These are phyloP conservation scores for Phyllostomus hastatus DNA, from an alignment of 2,113 vertebrate species.

Conservation along the genomic window DNA sequence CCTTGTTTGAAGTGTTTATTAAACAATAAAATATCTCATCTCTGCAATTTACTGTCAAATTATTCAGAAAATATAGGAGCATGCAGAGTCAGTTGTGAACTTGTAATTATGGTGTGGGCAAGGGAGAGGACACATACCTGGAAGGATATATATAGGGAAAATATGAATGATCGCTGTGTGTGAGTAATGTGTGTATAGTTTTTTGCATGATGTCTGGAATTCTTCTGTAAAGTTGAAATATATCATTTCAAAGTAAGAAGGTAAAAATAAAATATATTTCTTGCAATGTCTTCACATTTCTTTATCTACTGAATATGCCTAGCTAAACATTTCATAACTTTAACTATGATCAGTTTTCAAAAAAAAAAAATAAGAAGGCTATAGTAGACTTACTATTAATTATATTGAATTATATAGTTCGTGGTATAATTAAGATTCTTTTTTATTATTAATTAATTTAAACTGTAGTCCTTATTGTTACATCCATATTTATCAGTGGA, in stretches of 20 bases:
- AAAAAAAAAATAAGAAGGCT: not conserved
- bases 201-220: not conserved
- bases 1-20: not conserved
- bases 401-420: not conserved
- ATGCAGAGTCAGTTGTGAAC: not conserved
- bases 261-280: not conserved
- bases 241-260: not conserved
- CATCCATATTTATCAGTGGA: not conserved
- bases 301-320: not conserved
- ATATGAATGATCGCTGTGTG: too few species aligned
- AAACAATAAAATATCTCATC: not conserved
- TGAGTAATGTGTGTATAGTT: not conserved
- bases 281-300: not conserved
- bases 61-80: not conserved
- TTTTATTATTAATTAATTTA: not conserved
- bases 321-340: not conserved
- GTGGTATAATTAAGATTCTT: not conserved
- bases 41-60: not conserved
- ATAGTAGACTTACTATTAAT: not conserved
- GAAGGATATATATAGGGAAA: not conserved
- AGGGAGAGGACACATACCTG: not conserved
- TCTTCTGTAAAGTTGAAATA: not conserved
- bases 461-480: not conserved
- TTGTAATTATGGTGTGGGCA: not conserved
- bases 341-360: not conserved